Percentiles rank a stretch among this genome's conserved stretches.
These are phyloP conservation scores for Anhinga anhinga DNA, from an alignment of 2,113 vertebrate species.

Conservation along the genomic window DNA sequence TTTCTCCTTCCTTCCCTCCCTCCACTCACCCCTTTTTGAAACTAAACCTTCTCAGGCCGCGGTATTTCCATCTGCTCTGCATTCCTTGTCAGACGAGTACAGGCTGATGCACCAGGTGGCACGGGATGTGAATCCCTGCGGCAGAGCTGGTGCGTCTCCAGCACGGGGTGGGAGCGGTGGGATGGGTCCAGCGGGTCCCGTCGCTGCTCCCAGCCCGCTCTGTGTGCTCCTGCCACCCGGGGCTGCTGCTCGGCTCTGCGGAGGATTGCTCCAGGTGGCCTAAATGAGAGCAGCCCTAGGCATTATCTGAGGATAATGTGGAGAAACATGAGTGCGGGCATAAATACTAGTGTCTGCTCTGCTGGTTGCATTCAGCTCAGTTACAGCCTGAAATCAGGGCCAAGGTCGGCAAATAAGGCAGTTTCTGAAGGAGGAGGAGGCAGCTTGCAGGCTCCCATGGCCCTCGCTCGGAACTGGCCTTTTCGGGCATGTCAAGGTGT, in stretches of 20 bases:
- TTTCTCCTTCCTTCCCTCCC: neutral
- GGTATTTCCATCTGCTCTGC: accelerated
- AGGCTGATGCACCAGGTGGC: neutral
- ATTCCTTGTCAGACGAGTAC: accelerated
- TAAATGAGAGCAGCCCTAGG: neutral
- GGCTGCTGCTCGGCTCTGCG: neutral
- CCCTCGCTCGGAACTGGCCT: neutral
- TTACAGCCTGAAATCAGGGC: neutral
- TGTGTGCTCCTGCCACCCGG: accelerated
- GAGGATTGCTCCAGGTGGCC: neutral
- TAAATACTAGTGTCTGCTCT: neutral
- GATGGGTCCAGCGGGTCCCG: neutral
- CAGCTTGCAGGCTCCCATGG: neutral
- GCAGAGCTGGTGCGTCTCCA: neutral
- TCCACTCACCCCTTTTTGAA: neutral
- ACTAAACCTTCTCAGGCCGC: neutral
- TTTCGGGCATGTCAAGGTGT: accelerated
- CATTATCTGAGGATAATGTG: accelerated
- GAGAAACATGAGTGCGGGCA: accelerated
- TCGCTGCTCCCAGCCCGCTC: accelerated
- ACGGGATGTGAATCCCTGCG: accelerated
- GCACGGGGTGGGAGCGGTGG: accelerated
- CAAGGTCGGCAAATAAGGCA: accelerated
- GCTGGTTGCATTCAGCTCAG: accelerated
- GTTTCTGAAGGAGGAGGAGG: neutral